A percentile compares a stretch with the other conserved stretches of the same genome.
These are phyloP conservation scores for Furnarius figulus DNA, from an alignment of 2,113 vertebrate species.

Conservation along the genomic window DNA sequence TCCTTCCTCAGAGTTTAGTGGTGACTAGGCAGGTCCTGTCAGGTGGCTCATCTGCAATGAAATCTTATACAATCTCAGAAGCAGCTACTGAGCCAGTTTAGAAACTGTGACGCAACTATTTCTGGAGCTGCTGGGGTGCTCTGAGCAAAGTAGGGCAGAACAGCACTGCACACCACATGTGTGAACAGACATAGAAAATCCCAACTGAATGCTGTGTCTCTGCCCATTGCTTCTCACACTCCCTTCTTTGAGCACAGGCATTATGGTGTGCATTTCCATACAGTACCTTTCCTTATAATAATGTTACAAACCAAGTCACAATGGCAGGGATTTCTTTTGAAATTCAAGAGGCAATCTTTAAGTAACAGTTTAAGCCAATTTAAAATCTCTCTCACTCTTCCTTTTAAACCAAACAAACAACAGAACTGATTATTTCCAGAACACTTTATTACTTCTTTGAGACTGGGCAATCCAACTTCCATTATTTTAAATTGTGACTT, in stretches of 20 bases:
- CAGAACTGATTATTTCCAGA: not conserved
- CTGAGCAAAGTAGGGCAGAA: not conserved
- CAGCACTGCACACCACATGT: not conserved
- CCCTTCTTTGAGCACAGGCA: not conserved
- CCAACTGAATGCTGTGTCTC: not conserved
- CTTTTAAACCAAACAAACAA: not conserved
- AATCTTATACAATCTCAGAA: not conserved
- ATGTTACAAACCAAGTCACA: not conserved
- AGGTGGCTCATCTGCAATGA: not conserved
- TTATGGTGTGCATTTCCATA: not conserved
- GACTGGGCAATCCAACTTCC: not conserved
- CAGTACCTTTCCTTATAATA: not conserved
- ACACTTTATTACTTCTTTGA: not conserved
- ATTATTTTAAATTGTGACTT: not conserved
- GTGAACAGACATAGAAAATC: not conserved
- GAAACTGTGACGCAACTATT: not conserved
- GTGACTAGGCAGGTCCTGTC: not conserved
- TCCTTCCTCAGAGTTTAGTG: not conserved
- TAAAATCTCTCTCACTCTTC: not conserved
- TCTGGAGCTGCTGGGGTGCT: not conserved
- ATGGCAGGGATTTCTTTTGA: not conserved
- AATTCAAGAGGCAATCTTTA: not conserved
- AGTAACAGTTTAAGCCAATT: not conserved
- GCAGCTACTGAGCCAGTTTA: not conserved
- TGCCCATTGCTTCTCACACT: not conserved